Conservation (phyloP, 2,113 vertebrate genomes). For the Psettodes erumei region DNA sequence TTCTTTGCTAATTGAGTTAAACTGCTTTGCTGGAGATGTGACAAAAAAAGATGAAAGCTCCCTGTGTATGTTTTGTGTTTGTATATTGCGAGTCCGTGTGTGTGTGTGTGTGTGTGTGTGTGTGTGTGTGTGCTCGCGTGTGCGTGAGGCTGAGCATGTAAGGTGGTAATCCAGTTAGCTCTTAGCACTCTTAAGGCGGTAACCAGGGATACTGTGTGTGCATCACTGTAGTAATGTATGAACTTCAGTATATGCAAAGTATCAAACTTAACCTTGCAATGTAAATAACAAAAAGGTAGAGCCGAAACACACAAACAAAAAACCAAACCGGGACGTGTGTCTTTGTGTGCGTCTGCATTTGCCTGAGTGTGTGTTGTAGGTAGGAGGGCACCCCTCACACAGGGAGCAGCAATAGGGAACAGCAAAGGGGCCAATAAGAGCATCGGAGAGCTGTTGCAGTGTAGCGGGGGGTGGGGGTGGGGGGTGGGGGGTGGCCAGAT, state of each 20-base stretch:
- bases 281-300: conserved; percentile 17
- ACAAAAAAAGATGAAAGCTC: conserved; percentile 68
- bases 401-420: conserved; percentile 39
- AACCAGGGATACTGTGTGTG: conserved; percentile 19
- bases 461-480: neutral
- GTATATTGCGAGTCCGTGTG: conserved; percentile 5
- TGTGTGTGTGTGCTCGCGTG: conserved; percentile 16
- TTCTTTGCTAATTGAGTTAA: conserved; percentile 84
- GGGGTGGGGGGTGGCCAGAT: conserved; percentile 65
- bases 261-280: conserved; percentile 37
- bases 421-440: conserved; percentile 61
- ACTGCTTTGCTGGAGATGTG: conserved; percentile 73
- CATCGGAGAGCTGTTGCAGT: conserved; percentile 45
- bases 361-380: conserved; percentile 19
- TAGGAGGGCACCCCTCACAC: conserved; percentile 41
- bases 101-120: conserved; percentile 4
- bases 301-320: neutral
- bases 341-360: neutral
- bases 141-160: conserved; percentile 19
- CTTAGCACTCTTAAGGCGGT: conserved; percentile 60
- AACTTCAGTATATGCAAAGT: conserved; percentile 31
- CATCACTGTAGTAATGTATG: neutral
- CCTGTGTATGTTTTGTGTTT: conserved; percentile 66
- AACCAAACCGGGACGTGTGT: neutral
- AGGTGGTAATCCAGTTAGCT: conserved; percentile 56